A percentile compares a stretch with the other conserved stretches of the same genome.
Evolutionary conservation across 2,113 vertebrate species (phyloP).

Genomic region (Ginglymostoma cirratum): DNA sequence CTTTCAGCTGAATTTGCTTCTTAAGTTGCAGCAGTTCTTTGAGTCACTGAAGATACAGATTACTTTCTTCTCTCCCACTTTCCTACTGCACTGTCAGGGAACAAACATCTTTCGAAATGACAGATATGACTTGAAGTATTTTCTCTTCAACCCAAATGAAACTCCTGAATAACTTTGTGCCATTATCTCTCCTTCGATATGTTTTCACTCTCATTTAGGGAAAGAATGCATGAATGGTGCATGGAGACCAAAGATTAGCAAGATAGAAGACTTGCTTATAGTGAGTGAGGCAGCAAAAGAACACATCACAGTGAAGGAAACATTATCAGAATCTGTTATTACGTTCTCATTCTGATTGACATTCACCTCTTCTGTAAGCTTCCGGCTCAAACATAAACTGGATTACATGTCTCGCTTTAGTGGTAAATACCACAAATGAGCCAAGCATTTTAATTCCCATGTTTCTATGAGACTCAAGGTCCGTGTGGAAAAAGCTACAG

Average conservation of each 20-base stretch:
- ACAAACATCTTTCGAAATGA: background rate
- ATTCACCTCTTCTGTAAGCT: background rate
- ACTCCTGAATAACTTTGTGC: background rate
- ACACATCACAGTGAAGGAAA: background rate
- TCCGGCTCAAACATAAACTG: background rate
- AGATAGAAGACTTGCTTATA: background rate
- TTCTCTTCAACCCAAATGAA: background rate
- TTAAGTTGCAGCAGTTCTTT: background rate
- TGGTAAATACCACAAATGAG: background rate
- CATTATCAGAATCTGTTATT: background rate
- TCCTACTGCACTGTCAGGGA: background rate
- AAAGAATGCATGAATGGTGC: background rate
- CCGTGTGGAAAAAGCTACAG: background rate
- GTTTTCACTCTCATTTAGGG: background rate
- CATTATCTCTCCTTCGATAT: background rate
- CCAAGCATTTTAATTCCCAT: background rate
- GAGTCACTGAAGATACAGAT: background rate
- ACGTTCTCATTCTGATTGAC: background rate
- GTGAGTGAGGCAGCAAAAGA: background rate
- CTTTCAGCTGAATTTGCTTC: background rate
- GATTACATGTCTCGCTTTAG: background rate
- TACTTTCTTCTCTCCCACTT: background rate
- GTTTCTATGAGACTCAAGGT: background rate
- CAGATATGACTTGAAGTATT: background rate
- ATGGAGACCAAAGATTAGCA: background rate